Conservation (phyloP, 2,888 invertebrate genomes). For the Yponomeuta cagnagella region DNA sequence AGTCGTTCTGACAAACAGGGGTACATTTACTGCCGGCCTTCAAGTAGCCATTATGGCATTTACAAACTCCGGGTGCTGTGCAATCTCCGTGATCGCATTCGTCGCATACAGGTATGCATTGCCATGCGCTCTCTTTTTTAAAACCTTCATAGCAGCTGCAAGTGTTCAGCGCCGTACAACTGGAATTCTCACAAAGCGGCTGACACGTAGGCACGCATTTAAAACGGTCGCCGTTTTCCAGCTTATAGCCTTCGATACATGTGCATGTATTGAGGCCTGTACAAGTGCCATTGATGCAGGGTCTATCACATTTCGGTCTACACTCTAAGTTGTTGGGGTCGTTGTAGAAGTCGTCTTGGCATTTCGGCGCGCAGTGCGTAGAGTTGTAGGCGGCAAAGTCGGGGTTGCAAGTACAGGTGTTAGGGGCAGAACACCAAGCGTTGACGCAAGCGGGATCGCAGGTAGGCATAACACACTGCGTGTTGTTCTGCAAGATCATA, state of each 20-base stretch:
- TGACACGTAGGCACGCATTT: slow-evolving; percentile 35
- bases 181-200: slow-evolving; percentile 42
- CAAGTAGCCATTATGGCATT: slow-evolving; percentile 23
- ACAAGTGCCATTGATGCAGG: slow-evolving; percentile 49
- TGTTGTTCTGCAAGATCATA: slow-evolving; percentile 19
- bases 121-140: slow-evolving; percentile 16
- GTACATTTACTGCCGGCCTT: slow-evolving; percentile 5
- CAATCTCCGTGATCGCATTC: slow-evolving; percentile 22
- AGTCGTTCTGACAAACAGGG: slow-evolving; percentile 19
- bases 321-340: slow-evolving; percentile 19
- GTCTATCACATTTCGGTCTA: slow-evolving; percentile 27
- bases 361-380: slow-evolving; percentile 22
- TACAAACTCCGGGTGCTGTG: slow-evolving; percentile 23
- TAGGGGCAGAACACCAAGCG: slow-evolving; percentile 24
- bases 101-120: slow-evolving; percentile 20
- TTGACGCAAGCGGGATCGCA: slow-evolving; percentile 42
- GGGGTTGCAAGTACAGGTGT: slow-evolving; percentile 16
- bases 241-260: slow-evolving; percentile 47
- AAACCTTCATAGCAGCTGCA: slow-evolving; percentile 48
- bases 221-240: slow-evolving; percentile 18
- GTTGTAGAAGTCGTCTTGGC: slow-evolving; percentile 7
- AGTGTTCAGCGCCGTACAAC: slow-evolving; percentile 58
- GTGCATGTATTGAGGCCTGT: slow-evolving; percentile 45
- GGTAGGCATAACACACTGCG: slow-evolving; percentile 22
- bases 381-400: slow-evolving; percentile 16